Base-by-base conservation (phyloP, 53 echinoderm and acorn worm genomes). In the Zoroaster sp. region DNA sequence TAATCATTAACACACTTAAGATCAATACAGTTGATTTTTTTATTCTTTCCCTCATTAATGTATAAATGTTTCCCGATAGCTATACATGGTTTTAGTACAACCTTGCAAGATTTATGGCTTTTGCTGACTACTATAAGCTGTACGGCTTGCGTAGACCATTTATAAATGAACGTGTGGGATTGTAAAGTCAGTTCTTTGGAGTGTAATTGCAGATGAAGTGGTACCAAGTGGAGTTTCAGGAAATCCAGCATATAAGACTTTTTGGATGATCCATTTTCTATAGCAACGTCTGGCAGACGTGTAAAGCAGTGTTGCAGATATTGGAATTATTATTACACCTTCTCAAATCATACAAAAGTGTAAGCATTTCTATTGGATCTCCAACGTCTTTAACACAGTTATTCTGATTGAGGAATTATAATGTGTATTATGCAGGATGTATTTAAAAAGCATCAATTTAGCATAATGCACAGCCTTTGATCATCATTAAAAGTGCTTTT, bases 21-120 rank as follows among this genome's bases (percentile, higher is more conserved):
- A 85, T 85, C 85, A 85, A 85, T 85, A 85, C 71, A 34, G 85
- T 45, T 69, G 69, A 70, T 85, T 70, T 81, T 83, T 85, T 85
- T 71, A 85, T 70, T 85, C 46, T 46, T 36, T 85, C 10, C 39
- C 71, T 85, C 71, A 85, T 85, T 85, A 85, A 85, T 85, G 85
- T 85, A 52, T 85, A 85, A 85, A 85, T 85, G 85, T 85, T 71
- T 37, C 71, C 85, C 44, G 44, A 43, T 68, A 68, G 83, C 83
- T 83, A 42, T 83, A 42, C 20, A 70, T 53, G 47, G 36, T 85
- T 85, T 85, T 42, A 70, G 47, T 46, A 47, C 85, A 85, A 85
- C 70, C 85, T 85, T 85, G 85, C 85, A 85, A 85, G 85, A 85
- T 85, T 85, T 85, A 85, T 85, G 37, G 85, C 45, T 69, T 85